A percentile compares a stretch with the other conserved stretches of the same genome.
Evolutionary conservation across 2,113 vertebrate genomes (phyloP).

Genomic region (Sceloporus undulatus): DNA sequence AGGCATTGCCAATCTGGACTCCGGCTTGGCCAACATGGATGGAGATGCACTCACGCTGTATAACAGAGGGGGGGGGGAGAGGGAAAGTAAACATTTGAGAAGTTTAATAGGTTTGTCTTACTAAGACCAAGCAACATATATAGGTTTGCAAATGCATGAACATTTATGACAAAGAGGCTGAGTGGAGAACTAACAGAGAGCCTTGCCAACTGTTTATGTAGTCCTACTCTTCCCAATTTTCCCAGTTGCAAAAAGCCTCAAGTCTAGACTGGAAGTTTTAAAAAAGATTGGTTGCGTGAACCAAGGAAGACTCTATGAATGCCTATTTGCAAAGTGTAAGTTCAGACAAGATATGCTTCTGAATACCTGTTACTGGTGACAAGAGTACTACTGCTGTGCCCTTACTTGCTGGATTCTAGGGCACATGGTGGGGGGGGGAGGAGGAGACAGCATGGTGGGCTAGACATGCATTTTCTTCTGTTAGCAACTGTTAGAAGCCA

Average conservation of each 20-base stretch:
- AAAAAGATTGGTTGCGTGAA: neutral
- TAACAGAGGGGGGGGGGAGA: neutral
- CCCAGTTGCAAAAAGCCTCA: neutral
- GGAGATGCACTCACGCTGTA: conserved; percentile 80
- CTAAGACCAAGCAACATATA: neutral
- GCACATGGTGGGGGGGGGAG: neutral
- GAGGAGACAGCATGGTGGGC: neutral
- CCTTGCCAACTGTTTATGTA: neutral
- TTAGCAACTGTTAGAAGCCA: no score
- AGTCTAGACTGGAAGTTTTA: neutral
- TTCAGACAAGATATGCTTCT: neutral
- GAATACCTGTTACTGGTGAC: neutral
- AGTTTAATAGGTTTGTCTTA: neutral
- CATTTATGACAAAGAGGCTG: neutral
- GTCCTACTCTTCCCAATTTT: neutral
- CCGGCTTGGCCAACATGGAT: conserved; percentile 81
- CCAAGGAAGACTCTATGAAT: neutral
- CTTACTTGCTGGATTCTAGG: neutral
- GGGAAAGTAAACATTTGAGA: neutral
- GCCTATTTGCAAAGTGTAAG: neutral
- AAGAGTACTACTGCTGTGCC: neutral
- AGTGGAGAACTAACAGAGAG: neutral
- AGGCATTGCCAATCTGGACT: conserved; percentile 82
- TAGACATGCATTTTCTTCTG: neutral
- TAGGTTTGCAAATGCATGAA: no score